These are phyloP conservation scores for Tiphia femorata DNA, from an alignment of 2,888 invertebrate species.

Conservation along the genomic window DNA sequence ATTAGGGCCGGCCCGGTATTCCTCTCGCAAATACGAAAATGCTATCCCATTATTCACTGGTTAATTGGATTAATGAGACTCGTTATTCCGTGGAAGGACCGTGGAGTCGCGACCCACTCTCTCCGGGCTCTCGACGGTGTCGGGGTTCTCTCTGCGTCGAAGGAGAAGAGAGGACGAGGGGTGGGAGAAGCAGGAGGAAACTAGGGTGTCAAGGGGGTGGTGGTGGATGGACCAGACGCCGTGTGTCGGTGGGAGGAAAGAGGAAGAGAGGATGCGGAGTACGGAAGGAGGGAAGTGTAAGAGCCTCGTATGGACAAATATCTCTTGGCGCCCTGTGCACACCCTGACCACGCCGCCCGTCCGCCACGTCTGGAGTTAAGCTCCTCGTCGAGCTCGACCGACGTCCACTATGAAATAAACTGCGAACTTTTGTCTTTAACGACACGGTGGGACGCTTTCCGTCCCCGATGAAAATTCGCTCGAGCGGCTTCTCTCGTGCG, in stretches of 20 bases:
- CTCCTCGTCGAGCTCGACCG: neutral
- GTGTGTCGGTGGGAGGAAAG: slow-evolving; percentile 37
- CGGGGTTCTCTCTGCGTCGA: slow-evolving; percentile 20
- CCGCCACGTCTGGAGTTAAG: slow-evolving; percentile 4
- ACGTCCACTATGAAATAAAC: too few relatives aligned
- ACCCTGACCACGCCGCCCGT: neutral
- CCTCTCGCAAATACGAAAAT: slow-evolving; percentile 69
- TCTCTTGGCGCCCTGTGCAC: slow-evolving; percentile 34
- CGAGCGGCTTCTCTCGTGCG: neutral
- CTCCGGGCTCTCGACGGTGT: neutral
- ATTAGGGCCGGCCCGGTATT: slow-evolving; percentile 65
- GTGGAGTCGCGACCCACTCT: slow-evolving; percentile 50
- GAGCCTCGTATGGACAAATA: slow-evolving; percentile 49
- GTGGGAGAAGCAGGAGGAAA: slow-evolving; percentile 29
- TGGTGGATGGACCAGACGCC: slow-evolving; percentile 5
- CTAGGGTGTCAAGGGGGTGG: neutral
- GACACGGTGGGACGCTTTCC: slow-evolving; percentile 7
- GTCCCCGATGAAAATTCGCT: slow-evolving; percentile 5
- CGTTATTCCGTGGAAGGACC: slow-evolving; percentile 65
- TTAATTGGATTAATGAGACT: slow-evolving; percentile 70
- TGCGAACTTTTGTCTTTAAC: too few relatives aligned
- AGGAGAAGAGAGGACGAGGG: slow-evolving; percentile 32
- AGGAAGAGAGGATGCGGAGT: slow-evolving; percentile 19
- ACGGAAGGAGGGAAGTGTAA: slow-evolving; percentile 36
- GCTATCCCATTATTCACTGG: slow-evolving; percentile 69